Percentiles rank a stretch among this genome's conserved stretches.
Conservation (phyloP, 2,113 vertebrate species). For the Cathartes aura region DNA sequence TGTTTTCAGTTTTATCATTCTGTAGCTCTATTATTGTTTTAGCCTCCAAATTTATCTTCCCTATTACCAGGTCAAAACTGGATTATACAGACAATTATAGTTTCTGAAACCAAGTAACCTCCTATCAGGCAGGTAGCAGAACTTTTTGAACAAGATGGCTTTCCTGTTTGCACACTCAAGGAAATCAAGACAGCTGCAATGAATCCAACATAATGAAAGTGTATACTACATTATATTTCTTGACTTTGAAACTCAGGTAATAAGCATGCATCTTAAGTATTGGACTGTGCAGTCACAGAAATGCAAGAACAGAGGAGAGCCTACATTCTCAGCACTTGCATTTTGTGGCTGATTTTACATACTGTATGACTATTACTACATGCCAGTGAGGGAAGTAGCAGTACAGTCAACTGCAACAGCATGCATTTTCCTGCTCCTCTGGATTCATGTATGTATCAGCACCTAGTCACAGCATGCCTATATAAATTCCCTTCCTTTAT, state of each 20-base stretch:
- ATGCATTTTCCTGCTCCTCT: background rate
- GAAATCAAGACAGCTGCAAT: background rate
- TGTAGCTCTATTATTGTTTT: background rate
- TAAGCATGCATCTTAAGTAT: background rate
- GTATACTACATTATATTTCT: background rate
- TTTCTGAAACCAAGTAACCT: background rate
- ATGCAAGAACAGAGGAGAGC: background rate
- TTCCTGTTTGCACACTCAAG: background rate
- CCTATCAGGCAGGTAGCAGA: background rate
- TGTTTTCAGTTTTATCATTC: background rate
- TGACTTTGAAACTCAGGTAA: background rate
- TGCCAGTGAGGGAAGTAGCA: background rate
- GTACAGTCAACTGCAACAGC: background rate
- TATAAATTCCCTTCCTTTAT: background rate
- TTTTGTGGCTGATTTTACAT: background rate
- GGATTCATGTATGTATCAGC: background rate
- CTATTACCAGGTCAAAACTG: no score
- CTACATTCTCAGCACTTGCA: background rate
- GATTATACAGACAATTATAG: no score
- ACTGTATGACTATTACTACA: background rate
- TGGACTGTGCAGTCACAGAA: background rate
- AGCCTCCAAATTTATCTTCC: no score
- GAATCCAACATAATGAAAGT: background rate
- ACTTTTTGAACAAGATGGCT: background rate
- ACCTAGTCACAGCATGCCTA: background rate